Evolutionary conservation across 1,140 invertebrate species (phyloP).

Genomic region (Physella acuta): DNA sequence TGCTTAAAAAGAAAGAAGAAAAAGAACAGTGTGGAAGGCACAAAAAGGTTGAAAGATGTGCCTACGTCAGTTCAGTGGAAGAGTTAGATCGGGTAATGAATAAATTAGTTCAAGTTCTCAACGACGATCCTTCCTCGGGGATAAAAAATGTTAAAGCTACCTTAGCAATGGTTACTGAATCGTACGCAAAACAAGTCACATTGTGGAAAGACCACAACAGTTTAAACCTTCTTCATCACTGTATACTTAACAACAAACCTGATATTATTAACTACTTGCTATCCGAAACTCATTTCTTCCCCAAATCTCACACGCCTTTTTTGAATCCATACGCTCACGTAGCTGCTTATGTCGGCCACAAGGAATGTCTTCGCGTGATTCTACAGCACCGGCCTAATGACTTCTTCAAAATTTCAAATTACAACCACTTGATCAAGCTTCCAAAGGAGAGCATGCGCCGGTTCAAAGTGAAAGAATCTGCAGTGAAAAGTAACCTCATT

Average conservation of each 20-base stretch:
- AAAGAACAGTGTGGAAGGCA: background rate
- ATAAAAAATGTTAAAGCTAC: background rate
- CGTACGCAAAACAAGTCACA: background rate
- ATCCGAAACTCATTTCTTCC: constrained; percentile 3
- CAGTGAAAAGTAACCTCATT: background rate
- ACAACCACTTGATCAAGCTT: background rate
- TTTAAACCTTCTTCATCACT: constrained; percentile 12
- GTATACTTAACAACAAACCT: constrained; percentile 17
- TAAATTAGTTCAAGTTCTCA: background rate
- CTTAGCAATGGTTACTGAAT: background rate
- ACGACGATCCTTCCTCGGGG: background rate
- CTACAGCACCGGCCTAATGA: constrained; percentile 4
- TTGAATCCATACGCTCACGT: constrained; percentile 21
- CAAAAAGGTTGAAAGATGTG: background rate
- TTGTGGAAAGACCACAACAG: constrained; percentile 2
- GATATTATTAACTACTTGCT: constrained; percentile 13
- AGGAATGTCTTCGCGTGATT: constrained; percentile 11
- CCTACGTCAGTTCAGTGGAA: background rate
- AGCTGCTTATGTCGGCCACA: constrained; percentile 10
- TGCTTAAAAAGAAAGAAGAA: background rate
- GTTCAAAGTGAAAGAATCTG: background rate
- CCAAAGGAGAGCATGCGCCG: background rate
- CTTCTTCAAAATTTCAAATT: constrained; percentile 6
- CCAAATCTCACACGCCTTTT: background rate
- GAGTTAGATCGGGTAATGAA: background rate